Conservation (phyloP, 1,140 invertebrate genomes). For the Meteorus sp. region DNA sequence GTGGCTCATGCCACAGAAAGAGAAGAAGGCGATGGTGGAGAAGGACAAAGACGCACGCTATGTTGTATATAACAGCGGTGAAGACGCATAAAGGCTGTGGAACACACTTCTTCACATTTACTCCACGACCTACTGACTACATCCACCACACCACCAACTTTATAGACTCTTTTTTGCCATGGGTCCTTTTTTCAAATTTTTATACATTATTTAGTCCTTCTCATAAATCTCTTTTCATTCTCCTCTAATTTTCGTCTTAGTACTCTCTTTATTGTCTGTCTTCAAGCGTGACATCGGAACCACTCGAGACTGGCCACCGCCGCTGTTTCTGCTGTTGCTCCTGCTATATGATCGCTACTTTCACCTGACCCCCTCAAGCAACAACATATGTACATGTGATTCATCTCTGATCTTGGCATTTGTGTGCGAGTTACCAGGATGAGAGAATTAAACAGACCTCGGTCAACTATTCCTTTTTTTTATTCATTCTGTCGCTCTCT, state of each 20-base stretch:
- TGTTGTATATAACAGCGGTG: no score
- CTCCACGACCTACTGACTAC: neutral
- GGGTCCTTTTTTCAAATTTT: no score
- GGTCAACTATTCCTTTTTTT: slow-evolving; percentile 8
- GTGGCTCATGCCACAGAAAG: neutral
- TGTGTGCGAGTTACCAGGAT: slow-evolving; percentile 7
- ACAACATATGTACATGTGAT: slow-evolving; percentile 14
- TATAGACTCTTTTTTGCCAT: neutral
- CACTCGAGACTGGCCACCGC: slow-evolving; percentile 7
- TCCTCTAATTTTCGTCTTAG: neutral
- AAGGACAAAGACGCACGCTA: no score
- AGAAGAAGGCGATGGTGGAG: neutral
- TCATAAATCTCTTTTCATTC: neutral
- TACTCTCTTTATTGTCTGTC: slow-evolving; percentile 13
- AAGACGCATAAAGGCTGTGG: neutral
- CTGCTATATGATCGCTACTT: slow-evolving; percentile 22
- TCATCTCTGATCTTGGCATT: slow-evolving; percentile 31
- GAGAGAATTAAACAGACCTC: slow-evolving; percentile 1
- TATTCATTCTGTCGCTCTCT: no score
- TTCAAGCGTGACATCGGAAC: slow-evolving; percentile 26
- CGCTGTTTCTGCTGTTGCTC: no score
- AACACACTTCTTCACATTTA: neutral
- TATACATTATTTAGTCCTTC: no score
- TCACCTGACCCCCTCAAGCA: slow-evolving; percentile 24
- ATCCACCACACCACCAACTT: slow-evolving; percentile 8